phyloP scores from a whole-genome alignment of 2,797 vertebrate genomes.

The Spinibarbus caldwelli region DNA sequence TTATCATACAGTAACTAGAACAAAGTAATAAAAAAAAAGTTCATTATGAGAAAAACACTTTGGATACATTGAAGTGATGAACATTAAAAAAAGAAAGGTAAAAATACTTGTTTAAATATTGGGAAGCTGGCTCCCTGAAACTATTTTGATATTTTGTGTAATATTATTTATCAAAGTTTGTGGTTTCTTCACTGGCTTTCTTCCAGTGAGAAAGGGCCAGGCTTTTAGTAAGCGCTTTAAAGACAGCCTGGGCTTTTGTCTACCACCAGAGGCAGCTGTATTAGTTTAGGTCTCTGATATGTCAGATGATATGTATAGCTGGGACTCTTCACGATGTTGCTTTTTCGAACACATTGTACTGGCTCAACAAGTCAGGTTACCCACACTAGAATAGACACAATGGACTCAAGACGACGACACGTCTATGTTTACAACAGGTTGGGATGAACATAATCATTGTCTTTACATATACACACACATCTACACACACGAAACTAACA shows the following conservation, averaged over 20 bases:
- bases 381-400: conserved; percentile 34
- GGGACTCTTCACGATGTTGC: conserved; percentile 27
- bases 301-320: conserved; percentile 38
- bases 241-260: conserved; percentile 45
- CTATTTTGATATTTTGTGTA: conserved; percentile 86
- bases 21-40: conserved; percentile 54
- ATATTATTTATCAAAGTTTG: conserved; percentile 93
- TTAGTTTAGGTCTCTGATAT: conserved; percentile 44
- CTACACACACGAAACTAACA: conserved; percentile 23
- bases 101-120: conserved; percentile 73
- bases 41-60: conserved; percentile 51
- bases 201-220: conserved; percentile 65
- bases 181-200: conserved; percentile 59
- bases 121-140: conserved; percentile 94
- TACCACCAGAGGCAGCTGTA: conserved; percentile 43
- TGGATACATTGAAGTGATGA: conserved; percentile 59
- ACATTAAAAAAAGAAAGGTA: conserved; percentile 58
- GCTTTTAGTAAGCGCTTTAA: conserved; percentile 63
- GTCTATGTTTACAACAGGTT: conserved; percentile 46
- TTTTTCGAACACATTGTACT: conserved; percentile 17
- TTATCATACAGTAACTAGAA: conserved; percentile 79
- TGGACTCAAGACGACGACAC: conserved; percentile 16
- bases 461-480: conserved; percentile 19
- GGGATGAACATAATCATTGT: conserved; percentile 22
- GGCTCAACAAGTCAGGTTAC: conserved; percentile 23